phyloP scores from a whole-genome alignment of 2,888 invertebrate genomes.

The Papilio protenor region DNA sequence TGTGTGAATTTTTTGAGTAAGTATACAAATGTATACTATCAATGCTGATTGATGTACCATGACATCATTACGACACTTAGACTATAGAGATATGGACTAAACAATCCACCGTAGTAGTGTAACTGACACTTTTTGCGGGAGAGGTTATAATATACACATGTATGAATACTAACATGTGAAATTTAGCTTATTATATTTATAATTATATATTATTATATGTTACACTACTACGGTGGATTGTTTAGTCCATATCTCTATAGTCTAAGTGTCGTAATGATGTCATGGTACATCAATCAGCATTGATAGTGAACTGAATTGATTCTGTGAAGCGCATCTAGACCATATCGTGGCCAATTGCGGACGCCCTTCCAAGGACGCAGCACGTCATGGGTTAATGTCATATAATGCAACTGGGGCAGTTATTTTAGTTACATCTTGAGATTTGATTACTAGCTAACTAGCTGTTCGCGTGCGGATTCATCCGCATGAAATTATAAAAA shows the following conservation, averaged over 20 bases:
- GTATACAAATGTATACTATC: no score
- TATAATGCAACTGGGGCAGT: conserved; percentile 9
- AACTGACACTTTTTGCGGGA: no score
- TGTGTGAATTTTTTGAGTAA: conserved; percentile 10
- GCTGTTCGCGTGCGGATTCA: no score
- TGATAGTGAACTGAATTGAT: conserved; percentile 63
- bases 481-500: no score
- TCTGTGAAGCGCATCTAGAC: conserved; percentile 69
- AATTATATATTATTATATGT: no score
- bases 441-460: background rate
- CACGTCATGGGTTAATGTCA: conserved; percentile 54
- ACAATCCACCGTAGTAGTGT: no score
- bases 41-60: conserved; percentile 59
- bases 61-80: conserved; percentile 54
- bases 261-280: conserved; percentile 53
- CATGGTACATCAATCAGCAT: conserved; percentile 60
- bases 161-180: no score
- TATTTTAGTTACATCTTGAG: conserved; percentile 17
- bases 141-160: no score
- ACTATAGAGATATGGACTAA: background rate
- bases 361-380: conserved; percentile 75
- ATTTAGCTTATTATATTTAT: no score
- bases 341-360: conserved; percentile 70
- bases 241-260: background rate
- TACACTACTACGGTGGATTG: no score